A percentile compares a stretch with the other conserved stretches of the same genome.
Conservation (phyloP, 2,888 invertebrate species). For the Latrodectus elegans region DNA sequence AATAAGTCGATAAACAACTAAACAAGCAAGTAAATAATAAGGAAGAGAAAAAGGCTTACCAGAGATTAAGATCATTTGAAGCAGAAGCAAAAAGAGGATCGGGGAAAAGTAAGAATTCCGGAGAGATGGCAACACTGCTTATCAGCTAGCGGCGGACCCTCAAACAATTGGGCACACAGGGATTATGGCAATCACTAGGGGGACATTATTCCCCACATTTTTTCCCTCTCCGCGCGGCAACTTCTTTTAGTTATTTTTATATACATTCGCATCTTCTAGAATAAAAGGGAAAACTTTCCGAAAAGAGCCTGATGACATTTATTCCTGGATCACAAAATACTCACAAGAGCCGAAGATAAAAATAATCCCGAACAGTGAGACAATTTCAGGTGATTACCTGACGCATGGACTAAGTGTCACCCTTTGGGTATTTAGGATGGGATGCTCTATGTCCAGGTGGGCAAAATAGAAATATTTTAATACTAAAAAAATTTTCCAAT, state of each 20-base stretch:
- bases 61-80: conserved; percentile 69
- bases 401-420: neutral
- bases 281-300: neutral
- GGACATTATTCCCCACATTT: conserved; percentile 69
- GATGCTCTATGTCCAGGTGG: too few species aligned
- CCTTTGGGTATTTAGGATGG: too few species aligned
- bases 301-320: too few species aligned
- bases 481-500: too few species aligned
- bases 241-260: conserved; percentile 28
- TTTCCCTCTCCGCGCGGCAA: conserved; percentile 54
- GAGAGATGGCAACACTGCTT: conserved; percentile 63
- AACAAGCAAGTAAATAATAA: conserved; percentile 69
- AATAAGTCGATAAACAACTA: conserved; percentile 69
- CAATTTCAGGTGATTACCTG: neutral
- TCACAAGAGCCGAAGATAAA: too few species aligned
- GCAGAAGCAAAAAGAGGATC: conserved; percentile 38
- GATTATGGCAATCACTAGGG: conserved; percentile 68
- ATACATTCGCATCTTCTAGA: neutral
- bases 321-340: too few species aligned
- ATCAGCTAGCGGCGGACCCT: conserved; percentile 62
- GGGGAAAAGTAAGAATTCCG: conserved; percentile 56
- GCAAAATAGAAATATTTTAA: too few species aligned
- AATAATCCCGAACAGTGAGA: too few species aligned
- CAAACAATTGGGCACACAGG: conserved; percentile 66
- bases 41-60: conserved; percentile 69